Conservation (phyloP, 2,113 vertebrate genomes). For the Symphodus melops region DNA sequence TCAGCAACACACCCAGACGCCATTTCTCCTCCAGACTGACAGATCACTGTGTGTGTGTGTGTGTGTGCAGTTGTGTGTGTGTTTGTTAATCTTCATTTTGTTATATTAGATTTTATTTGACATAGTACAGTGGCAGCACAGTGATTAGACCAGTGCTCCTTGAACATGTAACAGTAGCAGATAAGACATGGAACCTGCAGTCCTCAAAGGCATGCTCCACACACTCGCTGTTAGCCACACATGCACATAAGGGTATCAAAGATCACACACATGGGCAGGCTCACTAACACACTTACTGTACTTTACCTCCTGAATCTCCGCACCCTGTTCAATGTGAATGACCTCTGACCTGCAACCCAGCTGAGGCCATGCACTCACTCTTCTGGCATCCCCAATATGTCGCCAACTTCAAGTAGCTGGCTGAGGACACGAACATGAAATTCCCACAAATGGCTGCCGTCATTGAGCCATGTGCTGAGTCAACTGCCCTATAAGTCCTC, state of each 20-base stretch:
- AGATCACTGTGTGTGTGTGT: background rate
- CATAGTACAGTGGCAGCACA: background rate
- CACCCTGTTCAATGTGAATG: slow-evolving; percentile 2
- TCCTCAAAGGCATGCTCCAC: background rate
- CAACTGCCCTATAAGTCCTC: background rate
- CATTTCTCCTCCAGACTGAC: slow-evolving; percentile 5
- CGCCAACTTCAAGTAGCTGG: slow-evolving; percentile 9
- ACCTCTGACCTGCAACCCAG: slow-evolving; percentile 40
- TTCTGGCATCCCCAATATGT: slow-evolving; percentile 41
- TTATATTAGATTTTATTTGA: background rate
- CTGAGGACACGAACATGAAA: background rate
- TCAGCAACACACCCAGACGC: slow-evolving; percentile 5
- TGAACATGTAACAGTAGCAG: background rate
- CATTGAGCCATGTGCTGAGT: slow-evolving; percentile 18
- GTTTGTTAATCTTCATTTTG: background rate
- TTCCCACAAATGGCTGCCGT: slow-evolving; percentile 10
- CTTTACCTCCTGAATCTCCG: background rate
- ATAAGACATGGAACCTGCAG: background rate
- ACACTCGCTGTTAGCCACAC: background rate
- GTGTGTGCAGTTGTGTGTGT: background rate
- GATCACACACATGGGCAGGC: slow-evolving; percentile 12
- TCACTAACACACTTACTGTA: background rate
- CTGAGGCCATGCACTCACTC: slow-evolving; percentile 28
- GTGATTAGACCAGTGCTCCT: too few species aligned
- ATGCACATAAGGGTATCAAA: slow-evolving; percentile 16